Conservation (phyloP, 2,888 invertebrate genomes). For the Sarcophaga variegata region DNA sequence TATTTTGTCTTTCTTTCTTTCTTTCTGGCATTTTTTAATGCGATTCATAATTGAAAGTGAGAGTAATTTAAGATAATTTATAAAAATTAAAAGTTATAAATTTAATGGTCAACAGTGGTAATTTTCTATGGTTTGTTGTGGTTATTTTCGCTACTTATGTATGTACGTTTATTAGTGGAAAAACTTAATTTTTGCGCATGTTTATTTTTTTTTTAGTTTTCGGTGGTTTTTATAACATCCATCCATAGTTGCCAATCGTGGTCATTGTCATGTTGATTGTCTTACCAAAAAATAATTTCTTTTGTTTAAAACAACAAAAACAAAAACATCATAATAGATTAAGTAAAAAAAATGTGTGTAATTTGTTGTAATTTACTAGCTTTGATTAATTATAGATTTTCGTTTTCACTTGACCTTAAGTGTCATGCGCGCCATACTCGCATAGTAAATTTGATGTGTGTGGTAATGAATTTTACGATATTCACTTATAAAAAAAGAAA, state of each 20-base stretch:
- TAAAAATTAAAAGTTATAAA: conserved; percentile 56
- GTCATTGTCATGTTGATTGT: no score
- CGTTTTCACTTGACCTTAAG: conserved; percentile 11
- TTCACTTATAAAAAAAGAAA: no score
- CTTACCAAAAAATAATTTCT: neutral
- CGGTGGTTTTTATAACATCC: no score
- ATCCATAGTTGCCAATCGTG: no score
- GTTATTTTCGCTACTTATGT: neutral
- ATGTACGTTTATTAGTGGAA: conserved; percentile 1
- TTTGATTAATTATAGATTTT: conserved; percentile 11
- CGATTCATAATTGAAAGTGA: conserved; percentile 61
- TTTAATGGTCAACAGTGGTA: conserved; percentile 23
- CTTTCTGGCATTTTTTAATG: conserved; percentile 3
- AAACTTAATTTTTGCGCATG: conserved; percentile 5
- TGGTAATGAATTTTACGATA: no score
- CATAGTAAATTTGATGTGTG: no score
- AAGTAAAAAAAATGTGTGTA: neutral
- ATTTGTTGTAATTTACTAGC: conserved; percentile 4
- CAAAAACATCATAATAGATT: neutral
- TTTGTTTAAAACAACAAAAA: neutral
- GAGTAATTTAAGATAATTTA: conserved; percentile 65
- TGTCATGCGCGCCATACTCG: neutral
- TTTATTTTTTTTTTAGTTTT: neutral
- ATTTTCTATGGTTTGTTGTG: neutral
- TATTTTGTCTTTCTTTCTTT: no score